Evolutionary conservation across 35 echinoderm and acorn worm species (phyloP).

Genomic region (Nesometra sesokonis): DNA sequence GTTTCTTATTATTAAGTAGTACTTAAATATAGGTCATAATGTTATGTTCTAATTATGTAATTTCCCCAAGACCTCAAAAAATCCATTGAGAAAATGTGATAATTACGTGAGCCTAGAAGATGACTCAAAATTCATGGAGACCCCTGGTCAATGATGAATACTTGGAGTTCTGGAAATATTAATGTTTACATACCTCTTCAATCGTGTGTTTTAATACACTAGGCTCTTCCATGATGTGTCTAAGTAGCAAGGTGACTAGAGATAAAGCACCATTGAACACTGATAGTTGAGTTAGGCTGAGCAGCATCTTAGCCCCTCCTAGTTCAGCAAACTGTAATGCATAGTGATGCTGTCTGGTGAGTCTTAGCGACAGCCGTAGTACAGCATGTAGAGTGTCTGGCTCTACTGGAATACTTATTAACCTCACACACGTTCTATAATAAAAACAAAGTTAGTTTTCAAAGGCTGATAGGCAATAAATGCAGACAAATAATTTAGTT

Average conservation of each 20-base stretch:
- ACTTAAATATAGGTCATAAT: too few relatives aligned
- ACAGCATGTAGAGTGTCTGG: slow-evolving; percentile 91
- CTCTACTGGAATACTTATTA: slow-evolving; percentile 92
- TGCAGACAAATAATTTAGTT: too few relatives aligned
- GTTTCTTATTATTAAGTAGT: too few relatives aligned
- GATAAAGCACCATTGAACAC: slow-evolving; percentile 73
- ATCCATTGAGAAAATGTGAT: too few relatives aligned
- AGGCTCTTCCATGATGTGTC: slow-evolving; percentile 89
- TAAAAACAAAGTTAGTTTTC: neutral
- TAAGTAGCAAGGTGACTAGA: slow-evolving; percentile 69
- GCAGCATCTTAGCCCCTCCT: slow-evolving; percentile 64
- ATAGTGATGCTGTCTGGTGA: slow-evolving; percentile 81
- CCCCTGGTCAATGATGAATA: too few relatives aligned
- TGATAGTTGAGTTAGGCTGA: slow-evolving; percentile 61
- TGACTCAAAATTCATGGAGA: too few relatives aligned
- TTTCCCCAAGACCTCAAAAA: too few relatives aligned
- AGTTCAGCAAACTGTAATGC: slow-evolving; percentile 87
- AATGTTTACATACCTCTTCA: slow-evolving; percentile 62
- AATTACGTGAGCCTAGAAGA: too few relatives aligned
- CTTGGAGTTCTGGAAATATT: too few relatives aligned
- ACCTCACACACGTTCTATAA: slow-evolving; percentile 65
- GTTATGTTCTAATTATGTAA: too few relatives aligned
- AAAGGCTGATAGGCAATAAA: too few relatives aligned
- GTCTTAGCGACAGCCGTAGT: slow-evolving; percentile 69
- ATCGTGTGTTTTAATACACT: slow-evolving; percentile 65